A percentile compares a stretch with the other conserved stretches of the same genome.
Conservation (phyloP, 2,113 vertebrate genomes). For the Atrichornis clamosus region DNA sequence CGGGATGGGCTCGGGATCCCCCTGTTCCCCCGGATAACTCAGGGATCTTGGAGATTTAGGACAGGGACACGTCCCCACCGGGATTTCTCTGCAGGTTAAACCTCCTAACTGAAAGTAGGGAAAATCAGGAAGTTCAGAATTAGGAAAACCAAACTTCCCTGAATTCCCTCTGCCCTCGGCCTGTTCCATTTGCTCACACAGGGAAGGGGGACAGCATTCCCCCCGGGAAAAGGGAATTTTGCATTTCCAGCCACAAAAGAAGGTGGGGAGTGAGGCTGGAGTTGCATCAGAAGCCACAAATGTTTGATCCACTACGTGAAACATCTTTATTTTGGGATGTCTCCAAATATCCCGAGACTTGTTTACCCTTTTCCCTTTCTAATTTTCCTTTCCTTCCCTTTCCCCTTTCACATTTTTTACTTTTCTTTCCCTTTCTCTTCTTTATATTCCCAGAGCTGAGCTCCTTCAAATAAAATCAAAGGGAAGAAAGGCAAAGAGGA, state of each 20-base stretch:
- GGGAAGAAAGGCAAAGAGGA: too few species aligned
- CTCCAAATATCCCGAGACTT: not conserved
- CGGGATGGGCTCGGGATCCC: not conserved
- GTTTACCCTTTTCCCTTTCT: not conserved
- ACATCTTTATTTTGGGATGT: not conserved
- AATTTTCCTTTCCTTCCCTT: too few species aligned
- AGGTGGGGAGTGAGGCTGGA: not conserved
- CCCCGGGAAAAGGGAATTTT: not conserved
- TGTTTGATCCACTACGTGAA: not conserved
- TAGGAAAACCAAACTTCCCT: not conserved
- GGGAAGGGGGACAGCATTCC: not conserved
- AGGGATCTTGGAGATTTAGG: accelerated
- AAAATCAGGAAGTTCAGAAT: not conserved
- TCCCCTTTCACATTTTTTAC: not conserved
- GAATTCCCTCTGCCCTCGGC: not conserved
- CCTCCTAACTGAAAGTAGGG: not conserved
- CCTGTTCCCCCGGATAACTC: not conserved
- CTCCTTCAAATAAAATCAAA: not conserved
- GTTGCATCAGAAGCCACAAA: not conserved
- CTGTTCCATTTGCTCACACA: not conserved
- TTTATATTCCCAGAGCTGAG: not conserved
- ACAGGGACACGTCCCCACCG: not conserved
- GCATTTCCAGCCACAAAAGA: not conserved
- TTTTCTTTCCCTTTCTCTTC: not conserved
- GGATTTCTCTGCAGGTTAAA: not conserved